phyloP scores from a whole-genome alignment of 2,797 vertebrate species.

The Silurus aristotelis region DNA sequence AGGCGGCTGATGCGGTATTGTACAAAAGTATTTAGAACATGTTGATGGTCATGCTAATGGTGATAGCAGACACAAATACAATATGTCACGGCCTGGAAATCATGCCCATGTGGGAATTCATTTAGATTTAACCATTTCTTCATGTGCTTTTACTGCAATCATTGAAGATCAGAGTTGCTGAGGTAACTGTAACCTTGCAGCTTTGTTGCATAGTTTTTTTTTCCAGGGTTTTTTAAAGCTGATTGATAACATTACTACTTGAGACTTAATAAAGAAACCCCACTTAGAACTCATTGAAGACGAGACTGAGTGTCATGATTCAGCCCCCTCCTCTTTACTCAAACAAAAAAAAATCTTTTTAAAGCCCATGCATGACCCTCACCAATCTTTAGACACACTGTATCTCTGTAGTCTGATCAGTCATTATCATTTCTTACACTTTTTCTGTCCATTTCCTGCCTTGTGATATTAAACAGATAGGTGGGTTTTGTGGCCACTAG shows the following conservation, averaged over 20 bases:
- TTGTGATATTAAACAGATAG: not conserved
- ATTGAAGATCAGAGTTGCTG: slow-evolving; percentile 19
- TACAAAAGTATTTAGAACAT: slow-evolving; percentile 32
- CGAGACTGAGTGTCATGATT: not conserved
- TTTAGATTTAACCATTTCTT: not conserved
- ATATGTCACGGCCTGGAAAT: not conserved
- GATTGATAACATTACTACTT: not conserved
- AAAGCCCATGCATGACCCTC: not conserved
- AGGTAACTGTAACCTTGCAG: slow-evolving; percentile 30
- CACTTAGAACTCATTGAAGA: not conserved
- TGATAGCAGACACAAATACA: not conserved
- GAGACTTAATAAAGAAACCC: not conserved
- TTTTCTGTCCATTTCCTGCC: not conserved
- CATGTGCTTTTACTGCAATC: not conserved
- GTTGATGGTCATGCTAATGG: not conserved
- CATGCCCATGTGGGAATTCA: not conserved
- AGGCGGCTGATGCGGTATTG: slow-evolving; percentile 62
- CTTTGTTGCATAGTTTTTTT: not conserved
- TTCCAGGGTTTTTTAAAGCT: not conserved
- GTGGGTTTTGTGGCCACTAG: not conserved
- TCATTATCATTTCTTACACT: not conserved
- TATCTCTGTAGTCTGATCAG: not conserved
- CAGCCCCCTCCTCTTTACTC: not conserved
- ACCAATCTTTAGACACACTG: not conserved
- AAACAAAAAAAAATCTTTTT: not conserved